phyloP scores from a whole-genome alignment of 2,797 vertebrate species.

The Pangasius larnaudii region DNA sequence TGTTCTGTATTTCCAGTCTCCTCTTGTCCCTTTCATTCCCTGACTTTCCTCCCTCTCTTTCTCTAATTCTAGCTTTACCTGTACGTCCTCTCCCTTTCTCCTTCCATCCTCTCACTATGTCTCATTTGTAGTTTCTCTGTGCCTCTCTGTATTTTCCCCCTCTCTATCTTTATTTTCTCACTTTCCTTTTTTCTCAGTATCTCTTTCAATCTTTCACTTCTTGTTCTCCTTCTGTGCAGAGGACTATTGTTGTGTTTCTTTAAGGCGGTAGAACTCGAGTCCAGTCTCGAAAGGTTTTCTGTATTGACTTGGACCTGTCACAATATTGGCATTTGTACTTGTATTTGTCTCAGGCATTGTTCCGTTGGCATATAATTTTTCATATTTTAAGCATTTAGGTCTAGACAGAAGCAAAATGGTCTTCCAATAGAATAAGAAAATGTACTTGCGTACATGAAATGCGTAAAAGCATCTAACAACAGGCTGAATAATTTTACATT shows the following conservation, averaged over 20 bases:
- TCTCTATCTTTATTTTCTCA: not conserved
- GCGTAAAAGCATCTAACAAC: not conserved
- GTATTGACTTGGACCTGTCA: not conserved
- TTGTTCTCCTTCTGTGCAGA: not conserved
- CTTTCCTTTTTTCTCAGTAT: not conserved
- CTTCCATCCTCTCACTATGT: not conserved
- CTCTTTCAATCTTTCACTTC: not conserved
- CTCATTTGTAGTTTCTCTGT: not conserved
- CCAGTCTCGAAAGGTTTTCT: not conserved
- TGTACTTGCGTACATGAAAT: not conserved
- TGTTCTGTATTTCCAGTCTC: not conserved
- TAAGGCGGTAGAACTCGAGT: not conserved
- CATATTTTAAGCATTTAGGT: not conserved
- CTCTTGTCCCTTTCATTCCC: not conserved
- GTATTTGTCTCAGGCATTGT: not conserved
- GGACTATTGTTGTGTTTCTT: not conserved
- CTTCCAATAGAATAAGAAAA: not conserved
- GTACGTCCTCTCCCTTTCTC: not conserved
- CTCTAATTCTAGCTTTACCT: not conserved
- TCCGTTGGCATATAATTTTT: not conserved
- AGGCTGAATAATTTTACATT: not conserved
- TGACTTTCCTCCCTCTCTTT: not conserved
- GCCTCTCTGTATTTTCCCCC: not conserved
- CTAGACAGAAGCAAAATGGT: not conserved
- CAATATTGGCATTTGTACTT: not conserved